Percentiles rank a stretch among this genome's conserved stretches.
Conservation (phyloP, 2,888 invertebrate genomes). For the Parasteatoda lunata region DNA sequence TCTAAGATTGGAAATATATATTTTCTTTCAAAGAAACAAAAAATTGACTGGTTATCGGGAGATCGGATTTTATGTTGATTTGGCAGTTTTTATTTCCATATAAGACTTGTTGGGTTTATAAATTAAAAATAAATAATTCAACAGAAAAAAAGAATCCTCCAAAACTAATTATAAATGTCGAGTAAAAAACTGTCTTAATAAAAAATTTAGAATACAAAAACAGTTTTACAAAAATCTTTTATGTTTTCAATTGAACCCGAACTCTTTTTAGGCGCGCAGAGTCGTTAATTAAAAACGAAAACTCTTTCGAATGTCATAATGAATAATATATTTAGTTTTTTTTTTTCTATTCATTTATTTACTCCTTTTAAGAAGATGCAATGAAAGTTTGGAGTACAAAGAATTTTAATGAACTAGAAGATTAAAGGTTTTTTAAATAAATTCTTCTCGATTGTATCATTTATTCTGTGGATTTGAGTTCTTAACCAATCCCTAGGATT, state of each 20-base stretch:
- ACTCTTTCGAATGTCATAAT: constrained; percentile 29
- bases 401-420: constrained; percentile 31
- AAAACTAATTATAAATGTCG: constrained; percentile 47
- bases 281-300: constrained; percentile 34
- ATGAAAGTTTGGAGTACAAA: constrained; percentile 4
- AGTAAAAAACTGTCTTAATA: constrained; percentile 10
- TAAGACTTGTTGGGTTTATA: neutral
- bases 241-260: constrained; percentile 12
- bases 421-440: constrained; percentile 24
- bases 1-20: neutral
- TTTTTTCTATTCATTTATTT: constrained; percentile 16
- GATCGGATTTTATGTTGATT: neutral
- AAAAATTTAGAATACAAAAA: neutral
- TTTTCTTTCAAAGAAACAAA: neutral
- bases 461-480: neutral
- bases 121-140: constrained; percentile 42
- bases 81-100: neutral
- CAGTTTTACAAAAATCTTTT: constrained; percentile 11
- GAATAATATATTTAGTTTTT: constrained; percentile 30
- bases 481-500: neutral
- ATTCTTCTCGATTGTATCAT: neutral
- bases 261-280: constrained; percentile 19
- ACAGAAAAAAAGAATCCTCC: neutral
- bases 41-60: neutral
- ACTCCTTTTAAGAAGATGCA: constrained; percentile 7